Conservation (phyloP, 2,888 invertebrate genomes). For the Netelia virgata region DNA sequence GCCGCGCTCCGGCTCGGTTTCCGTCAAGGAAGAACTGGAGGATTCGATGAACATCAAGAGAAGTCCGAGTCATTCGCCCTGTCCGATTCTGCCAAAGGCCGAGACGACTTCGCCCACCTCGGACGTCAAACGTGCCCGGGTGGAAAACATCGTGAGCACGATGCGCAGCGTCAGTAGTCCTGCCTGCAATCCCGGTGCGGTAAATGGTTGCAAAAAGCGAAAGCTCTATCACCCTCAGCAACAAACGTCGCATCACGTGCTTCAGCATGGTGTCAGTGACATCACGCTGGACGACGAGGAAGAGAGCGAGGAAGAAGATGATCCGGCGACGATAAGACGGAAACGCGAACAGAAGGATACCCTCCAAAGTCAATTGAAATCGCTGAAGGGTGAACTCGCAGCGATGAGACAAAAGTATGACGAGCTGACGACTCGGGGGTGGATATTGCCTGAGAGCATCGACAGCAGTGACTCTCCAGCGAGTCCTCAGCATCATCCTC, state of each 20-base stretch:
- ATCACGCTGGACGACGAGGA: slow-evolving; percentile 89
- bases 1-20: slow-evolving; percentile 82
- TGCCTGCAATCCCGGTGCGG: slow-evolving; percentile 89
- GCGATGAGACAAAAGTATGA: slow-evolving; percentile 97
- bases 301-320: slow-evolving; percentile 92
- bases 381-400: slow-evolving; percentile 95
- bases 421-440: slow-evolving; percentile 94
- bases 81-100: slow-evolving; percentile 81
- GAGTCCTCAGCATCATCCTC: slow-evolving; percentile 85
- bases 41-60: slow-evolving; percentile 81
- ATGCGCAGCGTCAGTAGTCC: slow-evolving; percentile 93
- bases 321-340: slow-evolving; percentile 92
- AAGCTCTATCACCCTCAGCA: slow-evolving; percentile 98
- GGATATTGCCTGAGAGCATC: slow-evolving; percentile 87
- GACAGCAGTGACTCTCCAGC: slow-evolving; percentile 86
- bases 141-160: slow-evolving; percentile 97
- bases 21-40: slow-evolving; percentile 83
- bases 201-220: slow-evolving; percentile 97
- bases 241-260: slow-evolving; percentile 89
- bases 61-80: slow-evolving; percentile 83
- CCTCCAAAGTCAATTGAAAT: slow-evolving; percentile 93
- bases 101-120: slow-evolving; percentile 86
- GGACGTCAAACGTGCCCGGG: slow-evolving; percentile 96
- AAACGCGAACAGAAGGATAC: slow-evolving; percentile 95
- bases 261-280: slow-evolving; percentile 87